These are phyloP conservation scores for Ceratosolen fusciceps DNA, from an alignment of 1,140 invertebrate species.

Conservation along the genomic window DNA sequence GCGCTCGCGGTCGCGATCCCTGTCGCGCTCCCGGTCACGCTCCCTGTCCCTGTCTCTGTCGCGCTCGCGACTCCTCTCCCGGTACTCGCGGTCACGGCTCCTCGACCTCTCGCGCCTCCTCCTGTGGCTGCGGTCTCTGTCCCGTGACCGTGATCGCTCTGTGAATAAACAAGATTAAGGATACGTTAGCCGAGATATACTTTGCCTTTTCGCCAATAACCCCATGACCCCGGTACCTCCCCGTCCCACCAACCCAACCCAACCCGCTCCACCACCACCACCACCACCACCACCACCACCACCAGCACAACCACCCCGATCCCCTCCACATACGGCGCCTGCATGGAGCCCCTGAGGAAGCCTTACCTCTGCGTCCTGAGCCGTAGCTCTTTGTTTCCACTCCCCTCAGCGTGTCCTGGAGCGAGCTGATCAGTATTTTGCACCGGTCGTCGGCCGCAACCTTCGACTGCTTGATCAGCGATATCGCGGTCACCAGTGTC, in stretches of 20 bases:
- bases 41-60: slow-evolving; percentile 76
- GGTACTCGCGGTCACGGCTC: slow-evolving; percentile 82
- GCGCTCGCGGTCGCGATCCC: slow-evolving; percentile 74
- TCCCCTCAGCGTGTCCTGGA: slow-evolving; percentile 96
- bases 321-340: no score
- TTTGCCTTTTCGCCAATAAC: no score
- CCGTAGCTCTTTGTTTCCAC: slow-evolving; percentile 98
- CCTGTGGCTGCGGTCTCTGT: slow-evolving; percentile 80
- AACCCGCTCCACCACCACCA: no score
- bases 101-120: slow-evolving; percentile 84
- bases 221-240: no score
- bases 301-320: no score
- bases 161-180: slow-evolving; percentile 53
- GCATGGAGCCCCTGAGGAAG: no score
- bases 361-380: slow-evolving; percentile 74
- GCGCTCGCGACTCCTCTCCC: slow-evolving; percentile 81
- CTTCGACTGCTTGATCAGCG: slow-evolving; percentile 98
- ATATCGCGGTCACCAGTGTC: slow-evolving; percentile 98
- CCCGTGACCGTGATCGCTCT: slow-evolving; percentile 83
- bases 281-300: no score
- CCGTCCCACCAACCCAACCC: no score
- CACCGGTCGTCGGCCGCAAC: slow-evolving; percentile 95
- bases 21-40: slow-evolving; percentile 76
- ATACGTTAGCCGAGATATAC: no score
- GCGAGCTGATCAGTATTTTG: slow-evolving; percentile 96